Base-by-base conservation (phyloP, 2,797 vertebrate species). In the Notoglanidium macrostoma region DNA sequence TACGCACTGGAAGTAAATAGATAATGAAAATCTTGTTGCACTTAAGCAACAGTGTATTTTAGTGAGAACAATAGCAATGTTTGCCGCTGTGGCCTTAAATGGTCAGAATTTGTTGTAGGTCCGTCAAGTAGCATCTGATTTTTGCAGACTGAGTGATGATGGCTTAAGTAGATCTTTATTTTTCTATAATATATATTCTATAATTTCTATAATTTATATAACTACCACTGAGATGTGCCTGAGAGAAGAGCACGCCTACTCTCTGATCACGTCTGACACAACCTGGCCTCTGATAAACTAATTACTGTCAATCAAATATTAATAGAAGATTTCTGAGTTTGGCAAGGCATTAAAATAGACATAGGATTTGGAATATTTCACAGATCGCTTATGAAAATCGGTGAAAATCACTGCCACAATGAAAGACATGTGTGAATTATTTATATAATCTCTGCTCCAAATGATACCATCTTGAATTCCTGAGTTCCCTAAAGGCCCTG, bases 231-330 rank as follows among this genome's bases (percentile, higher is more conserved):
- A 78, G 67, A 78, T 26, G 23, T 70, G n/a, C 46, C 72, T 55
- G 35, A 86, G 85, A 79, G 84, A 89, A 49, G 44, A 65, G 19
- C 63, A 40, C 73, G 40, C 5, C 17, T 29, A 54, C 57, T 72
- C 26, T 90, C 88, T 85, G 68, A 88, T 85, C 78, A 67, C 32
- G 35, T 8, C 79, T 63, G 55, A 79, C 72, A 89, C 29, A 19
- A 19, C 59, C 57, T n/a, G 44, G n/a, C 61, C 77, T 65, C 88
- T 63, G 83, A 84, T 70, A 83, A 85, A 79, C 40, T 85, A 88
- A 88, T 89, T 80, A 85, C 85, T 88, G 79, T 87, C 88, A 88
- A 86, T 83, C 80, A 89, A 86, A 89, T 88, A 67, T 83, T 83
- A 79, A 83, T 59, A 73, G 57, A 88, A 76, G 79, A 77, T 78